phyloP scores from a whole-genome alignment of 2,113 vertebrate species.

The Ceratotherium simum region DNA sequence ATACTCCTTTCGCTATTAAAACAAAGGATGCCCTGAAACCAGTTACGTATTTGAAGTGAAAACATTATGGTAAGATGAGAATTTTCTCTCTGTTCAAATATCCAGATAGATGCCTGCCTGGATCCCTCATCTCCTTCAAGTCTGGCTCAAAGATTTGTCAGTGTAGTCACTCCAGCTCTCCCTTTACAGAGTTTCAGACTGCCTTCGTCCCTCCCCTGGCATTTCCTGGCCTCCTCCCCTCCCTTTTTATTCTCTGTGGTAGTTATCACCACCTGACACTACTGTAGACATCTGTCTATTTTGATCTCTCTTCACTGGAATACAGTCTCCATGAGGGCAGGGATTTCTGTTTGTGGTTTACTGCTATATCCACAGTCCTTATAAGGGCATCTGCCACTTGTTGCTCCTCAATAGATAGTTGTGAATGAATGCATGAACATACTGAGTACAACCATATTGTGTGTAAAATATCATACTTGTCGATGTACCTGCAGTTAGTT shows the following conservation, averaged over 20 bases:
- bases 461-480: not conserved
- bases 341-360: not conserved
- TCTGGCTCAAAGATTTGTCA: not conserved
- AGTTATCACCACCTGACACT: not conserved
- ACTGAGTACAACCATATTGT: not conserved
- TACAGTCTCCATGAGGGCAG: not conserved
- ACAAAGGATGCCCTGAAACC: not conserved
- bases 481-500: not conserved
- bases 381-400: not conserved
- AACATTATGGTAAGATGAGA: not conserved
- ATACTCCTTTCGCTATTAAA: not conserved
- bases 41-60: not conserved
- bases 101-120: not conserved
- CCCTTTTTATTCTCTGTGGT: not conserved
- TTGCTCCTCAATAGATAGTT: not conserved
- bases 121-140: too few relatives aligned
- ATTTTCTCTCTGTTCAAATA: not conserved
- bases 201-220: too few relatives aligned
- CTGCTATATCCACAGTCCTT: not conserved
- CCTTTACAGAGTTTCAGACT: not conserved
- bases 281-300: not conserved
- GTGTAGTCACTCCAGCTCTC: accelerated
- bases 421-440: not conserved
- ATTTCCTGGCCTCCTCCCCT: not conserved
- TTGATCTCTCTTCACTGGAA: not conserved